A percentile compares a stretch with the other conserved stretches of the same genome.
phyloP scores from a whole-genome alignment of 2,797 vertebrate genomes.

The Enteromius viviparus region DNA sequence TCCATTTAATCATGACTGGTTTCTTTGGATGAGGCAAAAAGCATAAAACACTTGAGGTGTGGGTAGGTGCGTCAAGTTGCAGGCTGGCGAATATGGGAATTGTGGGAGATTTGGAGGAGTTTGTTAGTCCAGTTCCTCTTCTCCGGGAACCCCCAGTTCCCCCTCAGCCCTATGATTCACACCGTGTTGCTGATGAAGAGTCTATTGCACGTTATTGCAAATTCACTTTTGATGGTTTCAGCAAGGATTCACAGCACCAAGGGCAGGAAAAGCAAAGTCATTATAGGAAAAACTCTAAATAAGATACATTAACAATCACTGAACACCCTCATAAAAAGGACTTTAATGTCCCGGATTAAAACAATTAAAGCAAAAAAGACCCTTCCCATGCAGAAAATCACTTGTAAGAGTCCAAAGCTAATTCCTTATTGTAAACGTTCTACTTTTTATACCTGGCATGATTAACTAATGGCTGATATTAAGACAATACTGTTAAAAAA shows the following conservation, averaged over 20 bases:
- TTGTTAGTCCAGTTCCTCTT: slow-evolving; percentile 16
- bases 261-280: slow-evolving; percentile 68
- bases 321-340: slow-evolving; percentile 49
- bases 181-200: slow-evolving; percentile 15
- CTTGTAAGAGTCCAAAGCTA: slow-evolving; percentile 56
- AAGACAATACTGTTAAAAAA: slow-evolving; percentile 69
- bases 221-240: slow-evolving; percentile 50
- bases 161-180: background rate
- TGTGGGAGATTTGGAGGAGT: background rate
- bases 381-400: slow-evolving; percentile 54
- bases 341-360: slow-evolving; percentile 29
- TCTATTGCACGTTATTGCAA: slow-evolving; percentile 57
- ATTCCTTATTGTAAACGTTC: slow-evolving; percentile 62
- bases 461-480: slow-evolving; percentile 72
- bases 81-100: background rate
- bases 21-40: slow-evolving; percentile 54
- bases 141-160: background rate
- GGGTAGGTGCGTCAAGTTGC: slow-evolving; percentile 15
- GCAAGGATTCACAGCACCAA: slow-evolving; percentile 69
- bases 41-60: slow-evolving; percentile 32
- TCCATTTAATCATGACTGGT: background rate
- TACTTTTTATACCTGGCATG: slow-evolving; percentile 63
- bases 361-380: slow-evolving; percentile 20
- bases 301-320: slow-evolving; percentile 62
- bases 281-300: slow-evolving; percentile 52